Conservation (phyloP, 2,113 vertebrate species). For the Xenopus borealis region DNA sequence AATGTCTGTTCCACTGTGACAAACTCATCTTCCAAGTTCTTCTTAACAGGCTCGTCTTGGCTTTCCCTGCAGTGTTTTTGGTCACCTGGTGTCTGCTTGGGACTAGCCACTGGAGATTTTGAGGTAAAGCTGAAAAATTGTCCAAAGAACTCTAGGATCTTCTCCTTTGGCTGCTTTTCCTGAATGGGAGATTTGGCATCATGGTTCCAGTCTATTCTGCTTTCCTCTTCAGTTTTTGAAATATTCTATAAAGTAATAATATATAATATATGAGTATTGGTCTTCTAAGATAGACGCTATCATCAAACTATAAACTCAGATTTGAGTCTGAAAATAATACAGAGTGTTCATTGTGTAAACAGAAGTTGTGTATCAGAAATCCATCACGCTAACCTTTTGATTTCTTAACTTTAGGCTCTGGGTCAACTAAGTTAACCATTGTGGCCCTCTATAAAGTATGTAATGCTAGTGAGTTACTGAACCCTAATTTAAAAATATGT, state of each 20-base stretch:
- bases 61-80: slow-evolving; percentile 53
- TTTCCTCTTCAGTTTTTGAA: slow-evolving; percentile 56
- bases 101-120: slow-evolving; percentile 59
- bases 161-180: slow-evolving; percentile 66
- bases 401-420: no score
- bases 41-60: slow-evolving; percentile 50
- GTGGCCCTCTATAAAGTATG: no score
- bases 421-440: no score
- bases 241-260: slow-evolving; percentile 52
- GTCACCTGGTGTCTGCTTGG: slow-evolving; percentile 55
- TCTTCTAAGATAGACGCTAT: no score
- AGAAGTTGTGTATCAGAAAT: not conserved
- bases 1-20: slow-evolving; percentile 5
- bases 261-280: no score
- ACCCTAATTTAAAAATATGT: no score
- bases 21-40: slow-evolving; percentile 37
- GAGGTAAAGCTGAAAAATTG: slow-evolving; percentile 71
- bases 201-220: slow-evolving; percentile 53
- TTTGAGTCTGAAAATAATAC: not conserved
- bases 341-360: no score
- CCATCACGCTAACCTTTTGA: no score
- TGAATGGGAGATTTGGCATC: slow-evolving; percentile 56
- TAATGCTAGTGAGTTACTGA: no score
- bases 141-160: slow-evolving; percentile 73
- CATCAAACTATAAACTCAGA: not conserved